These are phyloP conservation scores for Enteromius viviparus DNA, from an alignment of 2,797 vertebrate species.

Conservation along the genomic window DNA sequence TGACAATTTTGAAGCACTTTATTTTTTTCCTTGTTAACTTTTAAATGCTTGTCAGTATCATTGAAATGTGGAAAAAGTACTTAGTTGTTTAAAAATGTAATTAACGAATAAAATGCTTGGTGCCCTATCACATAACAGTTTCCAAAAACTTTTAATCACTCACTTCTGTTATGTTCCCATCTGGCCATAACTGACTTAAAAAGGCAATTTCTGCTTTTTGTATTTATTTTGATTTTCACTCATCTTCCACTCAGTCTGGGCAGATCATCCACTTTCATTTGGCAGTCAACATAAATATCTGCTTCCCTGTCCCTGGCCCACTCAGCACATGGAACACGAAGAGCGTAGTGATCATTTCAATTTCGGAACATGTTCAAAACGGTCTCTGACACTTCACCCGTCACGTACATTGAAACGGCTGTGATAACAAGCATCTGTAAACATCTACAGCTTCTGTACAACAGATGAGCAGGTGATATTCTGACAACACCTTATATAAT, in stretches of 20 bases:
- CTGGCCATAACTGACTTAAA: conserved; percentile 50
- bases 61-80: conserved; percentile 4
- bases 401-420: conserved; percentile 18
- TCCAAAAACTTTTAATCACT: not conserved
- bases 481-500: conserved; percentile 11
- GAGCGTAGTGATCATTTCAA: conserved; percentile 50
- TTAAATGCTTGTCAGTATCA: not conserved
- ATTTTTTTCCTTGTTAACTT: not conserved
- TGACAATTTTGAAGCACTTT: not conserved
- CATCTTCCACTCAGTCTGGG: conserved; percentile 44
- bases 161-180: conserved; percentile 26
- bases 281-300: conserved; percentile 51
- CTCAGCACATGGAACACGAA: conserved; percentile 28
- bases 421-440: conserved; percentile 50
- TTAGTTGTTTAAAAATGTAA: not conserved
- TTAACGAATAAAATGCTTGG: not conserved
- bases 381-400: conserved; percentile 33
- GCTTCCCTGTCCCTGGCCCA: conserved; percentile 26
- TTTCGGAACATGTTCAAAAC: conserved; percentile 36
- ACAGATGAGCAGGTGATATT: conserved; percentile 33
- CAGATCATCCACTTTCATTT: conserved; percentile 59
- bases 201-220: conserved; percentile 31
- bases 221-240: conserved; percentile 54
- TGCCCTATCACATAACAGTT: conserved; percentile 5
- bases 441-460: not conserved